Evolutionary conservation across 2,888 invertebrate genomes (phyloP).

Genomic region (Onthophagus sagittarius): DNA sequence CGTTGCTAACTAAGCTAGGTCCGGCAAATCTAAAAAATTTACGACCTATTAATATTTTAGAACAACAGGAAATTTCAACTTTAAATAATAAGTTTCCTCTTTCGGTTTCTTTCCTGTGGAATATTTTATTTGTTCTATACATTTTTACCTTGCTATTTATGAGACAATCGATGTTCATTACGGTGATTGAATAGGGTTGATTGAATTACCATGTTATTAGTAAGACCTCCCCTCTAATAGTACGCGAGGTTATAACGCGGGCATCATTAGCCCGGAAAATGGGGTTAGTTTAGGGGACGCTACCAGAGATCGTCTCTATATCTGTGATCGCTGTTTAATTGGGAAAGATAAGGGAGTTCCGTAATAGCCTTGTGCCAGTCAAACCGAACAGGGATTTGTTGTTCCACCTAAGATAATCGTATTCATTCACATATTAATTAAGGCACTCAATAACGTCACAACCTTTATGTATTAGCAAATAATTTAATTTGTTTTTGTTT

Average conservation of each 20-base stretch:
- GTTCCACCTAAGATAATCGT: neutral
- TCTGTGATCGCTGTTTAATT: slow-evolving; percentile 23
- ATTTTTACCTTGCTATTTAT: neutral
- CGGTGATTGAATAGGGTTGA: slow-evolving; percentile 21
- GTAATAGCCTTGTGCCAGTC: slow-evolving; percentile 17
- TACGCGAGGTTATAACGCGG: slow-evolving; percentile 19
- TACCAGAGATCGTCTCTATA: neutral
- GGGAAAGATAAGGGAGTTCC: slow-evolving; percentile 21
- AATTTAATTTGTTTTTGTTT: no score
- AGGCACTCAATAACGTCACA: neutral
- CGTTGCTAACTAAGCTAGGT: neutral
- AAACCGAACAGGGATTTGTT: neutral
- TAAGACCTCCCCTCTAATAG: slow-evolving; percentile 19
- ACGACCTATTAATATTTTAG: neutral
- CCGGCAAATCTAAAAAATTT: neutral
- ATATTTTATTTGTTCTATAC: neutral
- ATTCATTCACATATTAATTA: slow-evolving; percentile 11
- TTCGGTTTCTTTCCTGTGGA: neutral
- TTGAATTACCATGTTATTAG: slow-evolving; percentile 27
- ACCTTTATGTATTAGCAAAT: no score
- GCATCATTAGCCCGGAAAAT: slow-evolving; percentile 21
- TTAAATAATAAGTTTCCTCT: neutral
- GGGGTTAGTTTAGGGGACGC: slow-evolving; percentile 7
- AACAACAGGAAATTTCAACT: neutral
- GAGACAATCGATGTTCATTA: slow-evolving; percentile 14